These are phyloP conservation scores for Netelia fuscicornis DNA, from an alignment of 2,888 invertebrate species.

Conservation along the genomic window DNA sequence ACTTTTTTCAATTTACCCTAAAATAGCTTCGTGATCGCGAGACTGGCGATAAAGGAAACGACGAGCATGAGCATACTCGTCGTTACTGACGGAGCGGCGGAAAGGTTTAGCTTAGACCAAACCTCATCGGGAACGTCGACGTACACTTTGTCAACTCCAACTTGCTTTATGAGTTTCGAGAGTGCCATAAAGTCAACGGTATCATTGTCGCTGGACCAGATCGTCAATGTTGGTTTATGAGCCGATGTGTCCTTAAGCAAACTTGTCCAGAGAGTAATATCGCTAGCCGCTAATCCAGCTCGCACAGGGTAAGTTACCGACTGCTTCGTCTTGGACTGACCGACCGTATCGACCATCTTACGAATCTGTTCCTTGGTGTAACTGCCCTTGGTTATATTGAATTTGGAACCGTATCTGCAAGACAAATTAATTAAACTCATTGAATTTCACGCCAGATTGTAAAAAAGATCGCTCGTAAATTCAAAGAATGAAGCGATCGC, in stretches of 20 bases:
- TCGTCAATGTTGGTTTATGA: constrained; percentile 89
- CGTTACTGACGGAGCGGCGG: constrained; percentile 54
- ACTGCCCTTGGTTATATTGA: constrained; percentile 84
- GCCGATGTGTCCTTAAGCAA: constrained; percentile 86
- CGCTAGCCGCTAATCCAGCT: constrained; percentile 89
- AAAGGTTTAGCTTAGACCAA: constrained; percentile 68
- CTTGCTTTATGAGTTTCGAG: constrained; percentile 88
- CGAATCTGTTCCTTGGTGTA: constrained; percentile 89
- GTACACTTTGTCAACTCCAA: constrained; percentile 90
- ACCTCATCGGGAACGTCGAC: constrained; percentile 90
- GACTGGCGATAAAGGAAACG: constrained; percentile 43
- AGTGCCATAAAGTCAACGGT: constrained; percentile 89
- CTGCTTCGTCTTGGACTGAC: constrained; percentile 87
- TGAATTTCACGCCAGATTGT: too few relatives aligned
- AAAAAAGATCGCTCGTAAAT: too few relatives aligned
- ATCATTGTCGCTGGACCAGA: constrained; percentile 92
- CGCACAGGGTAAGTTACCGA: constrained; percentile 93
- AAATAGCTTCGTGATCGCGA: constrained; percentile 56
- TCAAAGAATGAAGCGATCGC: background rate
- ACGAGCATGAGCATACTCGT: constrained; percentile 48
- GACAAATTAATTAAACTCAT: background rate
- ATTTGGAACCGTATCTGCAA: constrained; percentile 73
- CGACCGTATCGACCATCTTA: constrained; percentile 88
- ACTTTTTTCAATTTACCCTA: constrained; percentile 12
- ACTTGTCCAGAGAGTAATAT: constrained; percentile 87